phyloP scores from a whole-genome alignment of 2,888 invertebrate species.

The Crocallis elinguaria region DNA sequence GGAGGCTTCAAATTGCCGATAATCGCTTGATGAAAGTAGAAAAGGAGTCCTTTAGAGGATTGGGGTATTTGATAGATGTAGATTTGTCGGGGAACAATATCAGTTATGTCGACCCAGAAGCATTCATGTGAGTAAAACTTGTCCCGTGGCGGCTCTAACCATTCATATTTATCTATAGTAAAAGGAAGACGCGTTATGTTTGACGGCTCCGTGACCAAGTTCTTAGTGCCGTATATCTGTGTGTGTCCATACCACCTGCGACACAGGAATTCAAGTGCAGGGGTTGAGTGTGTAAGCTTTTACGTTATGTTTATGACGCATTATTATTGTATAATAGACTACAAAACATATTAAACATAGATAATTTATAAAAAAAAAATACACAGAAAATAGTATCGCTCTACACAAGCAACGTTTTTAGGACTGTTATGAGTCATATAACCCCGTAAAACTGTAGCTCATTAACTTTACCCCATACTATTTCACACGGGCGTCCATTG shows the following conservation, averaged over 20 bases:
- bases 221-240: too few species aligned
- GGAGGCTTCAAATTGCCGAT: constrained; percentile 88
- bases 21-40: constrained; percentile 86
- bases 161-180: not conserved
- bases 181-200: too few species aligned
- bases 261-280: too few species aligned
- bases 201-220: too few species aligned
- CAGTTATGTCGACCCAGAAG: constrained; percentile 86
- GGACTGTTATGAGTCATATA: not conserved
- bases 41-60: constrained; percentile 86
- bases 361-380: too few species aligned
- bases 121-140: constrained; percentile 84
- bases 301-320: too few species aligned
- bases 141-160: not conserved
- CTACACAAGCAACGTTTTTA: not conserved
- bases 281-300: too few species aligned
- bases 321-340: too few species aligned
- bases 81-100: constrained; percentile 89
- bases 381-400: too few species aligned
- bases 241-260: too few species aligned
- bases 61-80: constrained; percentile 88
- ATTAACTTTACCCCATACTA: constrained; percentile 46
- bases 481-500: constrained; percentile 58
- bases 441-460: constrained; percentile 3
- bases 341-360: too few species aligned